Evolutionary conservation across 2,888 invertebrate species (phyloP).

Genomic region (Drepana falcataria): DNA sequence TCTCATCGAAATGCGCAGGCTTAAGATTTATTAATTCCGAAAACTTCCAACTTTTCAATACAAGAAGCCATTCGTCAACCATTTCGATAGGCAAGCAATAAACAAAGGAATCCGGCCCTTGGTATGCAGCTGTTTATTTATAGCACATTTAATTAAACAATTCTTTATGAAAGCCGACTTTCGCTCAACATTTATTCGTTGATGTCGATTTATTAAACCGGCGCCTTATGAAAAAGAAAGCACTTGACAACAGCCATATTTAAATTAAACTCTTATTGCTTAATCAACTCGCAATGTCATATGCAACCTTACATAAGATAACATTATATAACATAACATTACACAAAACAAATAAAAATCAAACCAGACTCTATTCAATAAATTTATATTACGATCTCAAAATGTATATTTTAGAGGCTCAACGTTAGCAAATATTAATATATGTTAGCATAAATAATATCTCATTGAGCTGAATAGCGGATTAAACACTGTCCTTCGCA

Average conservation of each 20-base stretch:
- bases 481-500: background rate
- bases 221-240: conserved; percentile 3
- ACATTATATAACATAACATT: too few species aligned
- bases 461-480: background rate
- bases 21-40: conserved; percentile 15
- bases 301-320: background rate
- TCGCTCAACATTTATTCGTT: conserved; percentile 6
- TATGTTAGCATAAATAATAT: too few species aligned
- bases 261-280: background rate
- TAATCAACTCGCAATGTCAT: background rate
- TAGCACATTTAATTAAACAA: conserved; percentile 29
- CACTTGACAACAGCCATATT: background rate
- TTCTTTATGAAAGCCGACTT: conserved; percentile 17
- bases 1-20: conserved; percentile 5
- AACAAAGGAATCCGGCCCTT: conserved; percentile 45
- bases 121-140: conserved; percentile 36
- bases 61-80: conserved; percentile 35
- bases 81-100: conserved; percentile 41
- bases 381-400: too few species aligned
- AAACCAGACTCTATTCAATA: too few species aligned
- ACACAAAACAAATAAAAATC: too few species aligned
- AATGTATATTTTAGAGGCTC: too few species aligned
- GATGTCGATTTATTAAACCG: conserved; percentile 11
- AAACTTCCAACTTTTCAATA: conserved; percentile 17
- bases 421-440: too few species aligned